Percentiles rank a stretch among this genome's conserved stretches.
These are phyloP conservation scores for Idaea straminata DNA, from an alignment of 2,888 invertebrate species.

Conservation along the genomic window DNA sequence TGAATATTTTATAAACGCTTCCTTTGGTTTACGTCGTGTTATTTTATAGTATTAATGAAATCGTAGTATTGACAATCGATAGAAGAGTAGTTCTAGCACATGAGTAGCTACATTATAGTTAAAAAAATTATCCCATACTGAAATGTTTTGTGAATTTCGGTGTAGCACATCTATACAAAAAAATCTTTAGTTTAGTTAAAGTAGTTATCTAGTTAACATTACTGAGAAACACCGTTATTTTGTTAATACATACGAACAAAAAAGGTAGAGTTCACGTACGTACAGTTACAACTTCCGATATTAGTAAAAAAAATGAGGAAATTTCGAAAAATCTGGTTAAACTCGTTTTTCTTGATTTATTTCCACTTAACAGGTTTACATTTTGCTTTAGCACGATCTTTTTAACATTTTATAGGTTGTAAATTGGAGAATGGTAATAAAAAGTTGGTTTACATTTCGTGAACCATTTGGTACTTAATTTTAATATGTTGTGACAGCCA, in stretches of 20 bases:
- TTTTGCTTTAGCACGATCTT: slow-evolving; percentile 5
- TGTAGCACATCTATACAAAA: too few relatives aligned
- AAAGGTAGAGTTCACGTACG: neutral
- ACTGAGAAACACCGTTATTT: neutral
- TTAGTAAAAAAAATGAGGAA: neutral
- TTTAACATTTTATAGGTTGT: neutral
- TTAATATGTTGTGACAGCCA: neutral
- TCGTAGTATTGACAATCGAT: too few relatives aligned
- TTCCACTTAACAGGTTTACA: neutral
- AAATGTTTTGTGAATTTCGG: too few relatives aligned
- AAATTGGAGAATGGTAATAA: neutral
- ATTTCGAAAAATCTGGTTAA: neutral
- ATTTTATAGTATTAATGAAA: too few relatives aligned
- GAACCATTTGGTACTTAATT: neutral
- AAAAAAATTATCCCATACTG: too few relatives aligned
- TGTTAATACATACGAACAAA: neutral
- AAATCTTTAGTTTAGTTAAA: too few relatives aligned
- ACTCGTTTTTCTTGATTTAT: neutral
- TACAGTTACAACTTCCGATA: neutral
- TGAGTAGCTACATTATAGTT: too few relatives aligned
- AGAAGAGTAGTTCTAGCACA: too few relatives aligned
- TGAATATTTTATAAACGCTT: too few relatives aligned
- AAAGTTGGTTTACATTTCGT: neutral
- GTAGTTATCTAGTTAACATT: too few relatives aligned
- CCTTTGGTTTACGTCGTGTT: too few relatives aligned